phyloP scores from a whole-genome alignment of 92 coral and sea anemone genomes.

The Desmophyllum pertusum region DNA sequence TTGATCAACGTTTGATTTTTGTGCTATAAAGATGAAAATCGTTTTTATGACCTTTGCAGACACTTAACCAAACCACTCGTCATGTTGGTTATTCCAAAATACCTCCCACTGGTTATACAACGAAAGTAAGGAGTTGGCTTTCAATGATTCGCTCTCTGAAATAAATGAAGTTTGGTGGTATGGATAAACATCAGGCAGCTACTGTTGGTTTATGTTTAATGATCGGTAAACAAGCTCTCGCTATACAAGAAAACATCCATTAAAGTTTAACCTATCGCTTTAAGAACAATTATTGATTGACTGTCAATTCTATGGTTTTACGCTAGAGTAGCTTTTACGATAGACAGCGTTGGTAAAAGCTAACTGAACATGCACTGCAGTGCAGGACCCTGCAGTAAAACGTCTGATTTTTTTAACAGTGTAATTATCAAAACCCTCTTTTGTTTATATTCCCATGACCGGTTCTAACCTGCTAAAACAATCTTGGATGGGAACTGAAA shows the following conservation, averaged over 20 bases:
- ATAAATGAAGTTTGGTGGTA: constrained; percentile 25
- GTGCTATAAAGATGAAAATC: background rate
- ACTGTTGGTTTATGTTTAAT: constrained; percentile 1
- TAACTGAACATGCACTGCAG: no score
- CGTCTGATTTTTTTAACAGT: background rate
- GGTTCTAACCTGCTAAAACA: constrained; percentile 28
- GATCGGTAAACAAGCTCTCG: constrained; percentile 2
- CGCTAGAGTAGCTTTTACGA: background rate
- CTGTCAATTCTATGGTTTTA: background rate
- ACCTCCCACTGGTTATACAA: background rate
- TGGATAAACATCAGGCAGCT: background rate
- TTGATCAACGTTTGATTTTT: background rate
- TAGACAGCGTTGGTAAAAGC: background rate
- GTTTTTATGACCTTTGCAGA: background rate
- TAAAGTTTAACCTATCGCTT: constrained; percentile 15
- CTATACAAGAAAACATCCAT: background rate
- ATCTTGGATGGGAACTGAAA: background rate
- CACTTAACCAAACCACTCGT: background rate
- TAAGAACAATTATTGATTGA: background rate
- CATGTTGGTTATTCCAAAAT: background rate
- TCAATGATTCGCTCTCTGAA: background rate
- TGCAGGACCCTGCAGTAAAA: background rate
- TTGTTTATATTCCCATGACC: constrained; percentile 12
- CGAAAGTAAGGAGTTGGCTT: constrained; percentile 11
- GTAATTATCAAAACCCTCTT: background rate